These are phyloP conservation scores for Xylocopa sonorina DNA, from an alignment of 1,140 invertebrate species.

Conservation along the genomic window DNA sequence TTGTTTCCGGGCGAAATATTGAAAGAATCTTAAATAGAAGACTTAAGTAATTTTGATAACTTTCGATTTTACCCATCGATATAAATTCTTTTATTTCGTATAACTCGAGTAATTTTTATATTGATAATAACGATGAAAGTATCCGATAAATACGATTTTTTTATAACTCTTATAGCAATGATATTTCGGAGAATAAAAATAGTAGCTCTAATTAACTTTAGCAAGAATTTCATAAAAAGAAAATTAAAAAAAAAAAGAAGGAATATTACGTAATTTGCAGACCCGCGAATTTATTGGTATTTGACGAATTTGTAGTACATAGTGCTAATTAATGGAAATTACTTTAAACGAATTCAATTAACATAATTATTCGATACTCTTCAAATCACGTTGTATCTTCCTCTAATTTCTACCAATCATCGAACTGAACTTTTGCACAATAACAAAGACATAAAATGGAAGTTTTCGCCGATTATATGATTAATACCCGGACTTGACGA, in stretches of 20 bases:
- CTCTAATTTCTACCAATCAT: conserved; percentile 38
- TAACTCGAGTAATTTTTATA: conserved; percentile 17
- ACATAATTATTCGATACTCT: conserved; percentile 10
- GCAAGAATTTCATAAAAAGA: conserved; percentile 1
- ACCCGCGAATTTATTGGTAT: conserved; percentile 4
- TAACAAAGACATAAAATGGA: not conserved
- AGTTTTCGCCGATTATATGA: conserved; percentile 31
- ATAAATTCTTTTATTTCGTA: conserved; percentile 17
- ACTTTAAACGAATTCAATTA: conserved; percentile 17
- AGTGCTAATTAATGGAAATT: not conserved
- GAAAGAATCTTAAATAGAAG: not conserved
- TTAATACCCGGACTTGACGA: conserved; percentile 20
- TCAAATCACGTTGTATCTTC: conserved; percentile 46
- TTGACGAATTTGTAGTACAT: conserved; percentile 12
- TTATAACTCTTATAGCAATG: not conserved
- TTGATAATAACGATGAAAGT: conserved; percentile 33
- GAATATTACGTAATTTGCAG: conserved; percentile 1
- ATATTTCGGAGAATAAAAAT: not conserved
- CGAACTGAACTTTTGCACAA: conserved; percentile 48
- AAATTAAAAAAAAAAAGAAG: not conserved
- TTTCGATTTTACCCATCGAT: not conserved
- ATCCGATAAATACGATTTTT: conserved; percentile 16
- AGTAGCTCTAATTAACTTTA: not conserved
- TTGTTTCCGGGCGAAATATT: conserved; percentile 13
- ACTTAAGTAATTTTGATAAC: conserved; percentile 33